phyloP scores from a whole-genome alignment of 53 echinoderm and acorn worm species.

The Paelopatides confundens region DNA sequence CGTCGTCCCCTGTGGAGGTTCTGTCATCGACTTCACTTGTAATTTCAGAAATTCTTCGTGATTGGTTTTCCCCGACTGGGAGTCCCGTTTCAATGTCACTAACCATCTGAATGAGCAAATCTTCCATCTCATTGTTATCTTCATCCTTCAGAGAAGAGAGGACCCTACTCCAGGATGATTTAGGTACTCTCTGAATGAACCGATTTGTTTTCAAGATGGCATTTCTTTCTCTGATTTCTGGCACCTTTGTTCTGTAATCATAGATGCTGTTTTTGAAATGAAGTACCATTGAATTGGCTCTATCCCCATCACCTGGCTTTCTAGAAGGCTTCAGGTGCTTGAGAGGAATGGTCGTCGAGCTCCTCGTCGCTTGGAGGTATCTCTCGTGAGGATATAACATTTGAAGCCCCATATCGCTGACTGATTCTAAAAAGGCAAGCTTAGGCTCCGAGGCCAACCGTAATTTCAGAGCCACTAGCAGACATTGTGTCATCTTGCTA shows the following conservation, averaged over 20 bases:
- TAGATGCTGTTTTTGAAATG: constrained; percentile 84
- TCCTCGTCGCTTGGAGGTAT: constrained; percentile 32
- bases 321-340: constrained; percentile 71
- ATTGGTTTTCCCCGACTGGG: not conserved
- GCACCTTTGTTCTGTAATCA: constrained; percentile 36
- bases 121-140: not conserved
- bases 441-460: constrained; percentile 71
- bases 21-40: not conserved
- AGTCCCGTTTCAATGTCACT: not conserved
- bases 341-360: constrained; percentile 57
- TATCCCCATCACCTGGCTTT: constrained; percentile 68
- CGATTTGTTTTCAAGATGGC: constrained; percentile 46
- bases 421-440: constrained; percentile 60
- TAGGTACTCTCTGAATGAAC: constrained; percentile 56
- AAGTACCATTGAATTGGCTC: constrained; percentile 46
- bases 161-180: constrained; percentile 58
- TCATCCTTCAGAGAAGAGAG: constrained; percentile 65
- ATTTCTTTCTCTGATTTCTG: constrained; percentile 1
- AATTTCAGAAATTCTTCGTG: not conserved
- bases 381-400: constrained; percentile 68
- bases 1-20: not conserved
- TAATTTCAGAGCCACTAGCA: constrained; percentile 80
- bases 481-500: constrained; percentile 59
- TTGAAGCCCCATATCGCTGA: constrained; percentile 61
- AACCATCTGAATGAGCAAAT: not conserved